A percentile compares a stretch with the other conserved stretches of the same genome.
Conservation (phyloP, 2,797 vertebrate species). For the Hoplostethus mediterraneus region DNA sequence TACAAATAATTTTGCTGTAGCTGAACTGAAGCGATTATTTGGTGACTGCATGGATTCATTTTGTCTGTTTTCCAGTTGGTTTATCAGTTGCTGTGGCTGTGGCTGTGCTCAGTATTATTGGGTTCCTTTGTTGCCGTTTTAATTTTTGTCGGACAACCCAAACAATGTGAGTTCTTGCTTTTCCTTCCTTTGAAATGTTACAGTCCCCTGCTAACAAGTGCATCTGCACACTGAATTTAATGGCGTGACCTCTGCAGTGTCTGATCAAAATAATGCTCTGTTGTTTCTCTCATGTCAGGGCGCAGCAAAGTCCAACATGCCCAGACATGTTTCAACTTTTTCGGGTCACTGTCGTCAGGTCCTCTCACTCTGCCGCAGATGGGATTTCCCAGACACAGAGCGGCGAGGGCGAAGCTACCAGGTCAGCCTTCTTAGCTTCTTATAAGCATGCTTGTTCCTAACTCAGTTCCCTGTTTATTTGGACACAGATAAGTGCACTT, state of each 20-base stretch:
- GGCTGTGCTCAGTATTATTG: fast-evolving
- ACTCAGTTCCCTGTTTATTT: background rate
- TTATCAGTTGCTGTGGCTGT: fast-evolving
- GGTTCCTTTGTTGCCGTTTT: fast-evolving
- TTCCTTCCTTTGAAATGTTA: background rate
- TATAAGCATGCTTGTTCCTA: too few relatives aligned
- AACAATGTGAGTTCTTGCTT: slow-evolving; percentile 31
- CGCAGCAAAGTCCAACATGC: background rate
- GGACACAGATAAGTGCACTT: background rate
- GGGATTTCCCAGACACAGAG: background rate
- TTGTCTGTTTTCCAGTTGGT: background rate
- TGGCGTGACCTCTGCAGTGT: background rate
- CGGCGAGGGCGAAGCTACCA: background rate
- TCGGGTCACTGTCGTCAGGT: fast-evolving
- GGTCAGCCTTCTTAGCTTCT: slow-evolving; percentile 12
- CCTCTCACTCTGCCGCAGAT: background rate
- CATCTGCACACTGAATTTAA: background rate
- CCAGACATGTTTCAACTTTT: too few relatives aligned
- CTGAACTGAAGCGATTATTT: background rate
- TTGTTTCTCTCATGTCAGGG: slow-evolving; percentile 17
- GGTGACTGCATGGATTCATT: background rate
- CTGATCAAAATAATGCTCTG: slow-evolving; percentile 2
- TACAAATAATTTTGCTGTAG: background rate
- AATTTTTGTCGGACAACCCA: background rate
- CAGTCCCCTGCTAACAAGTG: background rate